Evolutionary conservation across 2,888 invertebrate genomes (phyloP).

Genomic region (Cantharis rufa): DNA sequence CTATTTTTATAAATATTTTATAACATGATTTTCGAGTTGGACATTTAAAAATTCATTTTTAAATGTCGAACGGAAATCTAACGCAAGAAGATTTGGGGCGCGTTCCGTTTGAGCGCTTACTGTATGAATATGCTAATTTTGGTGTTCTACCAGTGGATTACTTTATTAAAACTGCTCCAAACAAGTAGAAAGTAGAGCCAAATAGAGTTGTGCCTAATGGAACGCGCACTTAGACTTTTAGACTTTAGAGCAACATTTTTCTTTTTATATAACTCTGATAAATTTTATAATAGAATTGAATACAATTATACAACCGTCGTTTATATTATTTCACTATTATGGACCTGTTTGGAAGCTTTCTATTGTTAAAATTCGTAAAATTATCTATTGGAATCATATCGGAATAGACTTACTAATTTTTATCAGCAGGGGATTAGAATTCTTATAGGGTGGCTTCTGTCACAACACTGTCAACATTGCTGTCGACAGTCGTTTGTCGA

Average conservation of each 20-base stretch:
- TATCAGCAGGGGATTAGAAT: neutral
- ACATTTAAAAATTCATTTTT: neutral
- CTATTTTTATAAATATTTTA: neutral
- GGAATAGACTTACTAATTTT: neutral
- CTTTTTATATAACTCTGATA: neutral
- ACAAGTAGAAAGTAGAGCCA: neutral
- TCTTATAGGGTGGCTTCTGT: conserved; percentile 48
- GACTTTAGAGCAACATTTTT: neutral
- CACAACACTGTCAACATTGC: conserved; percentile 34
- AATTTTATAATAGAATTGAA: neutral
- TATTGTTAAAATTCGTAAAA: neutral
- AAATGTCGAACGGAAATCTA: neutral
- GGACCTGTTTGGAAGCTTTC: neutral
- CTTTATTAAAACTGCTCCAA: neutral
- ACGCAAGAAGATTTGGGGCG: neutral
- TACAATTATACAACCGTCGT: neutral
- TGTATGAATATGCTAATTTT: neutral
- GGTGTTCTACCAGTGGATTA: neutral
- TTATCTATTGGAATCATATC: neutral
- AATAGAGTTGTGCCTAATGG: neutral
- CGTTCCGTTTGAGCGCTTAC: neutral
- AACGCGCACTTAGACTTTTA: neutral
- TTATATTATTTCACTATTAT: neutral
- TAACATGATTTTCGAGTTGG: neutral
- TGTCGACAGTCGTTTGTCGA: conserved; percentile 57